phyloP scores from a whole-genome alignment of 92 coral and sea anemone genomes.

The Galaxea fascicularis region DNA sequence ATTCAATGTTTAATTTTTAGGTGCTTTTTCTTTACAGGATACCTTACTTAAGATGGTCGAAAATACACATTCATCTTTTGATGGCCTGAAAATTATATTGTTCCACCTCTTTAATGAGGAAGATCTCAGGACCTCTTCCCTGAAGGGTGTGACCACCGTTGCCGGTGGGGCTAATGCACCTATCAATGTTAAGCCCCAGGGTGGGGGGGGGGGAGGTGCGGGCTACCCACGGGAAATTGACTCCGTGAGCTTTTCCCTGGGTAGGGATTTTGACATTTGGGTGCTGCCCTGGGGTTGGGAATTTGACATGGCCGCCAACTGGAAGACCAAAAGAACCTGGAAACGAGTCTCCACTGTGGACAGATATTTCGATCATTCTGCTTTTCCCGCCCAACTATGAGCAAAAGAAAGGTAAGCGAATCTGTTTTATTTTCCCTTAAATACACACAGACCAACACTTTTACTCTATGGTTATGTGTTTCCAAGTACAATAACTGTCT shows the following conservation, averaged over 20 bases:
- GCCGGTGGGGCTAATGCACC: no score
- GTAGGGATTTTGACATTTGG: no score
- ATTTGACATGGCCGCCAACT: no score
- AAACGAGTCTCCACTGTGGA: neutral
- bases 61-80: conserved; percentile 41
- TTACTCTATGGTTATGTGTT: neutral
- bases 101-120: conserved; percentile 46
- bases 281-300: no score
- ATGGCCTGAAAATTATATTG: conserved; percentile 41
- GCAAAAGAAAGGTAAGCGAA: conserved; percentile 1
- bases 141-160: conserved; percentile 50
- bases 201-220: no score
- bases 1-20: neutral
- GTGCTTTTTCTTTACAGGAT: conserved; percentile 12
- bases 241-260: no score
- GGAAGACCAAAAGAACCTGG: no score
- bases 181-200: no score
- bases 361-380: neutral
- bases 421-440: no score
- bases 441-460: neutral
- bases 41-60: conserved; percentile 19
- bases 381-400: neutral
- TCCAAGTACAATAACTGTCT: neutral
- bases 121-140: conserved; percentile 43
- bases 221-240: no score